Evolutionary conservation across 2,797 vertebrate species (phyloP), one percentile per base, ranked within the genome.

Genomic region (Erithacus rubecula): DNA sequence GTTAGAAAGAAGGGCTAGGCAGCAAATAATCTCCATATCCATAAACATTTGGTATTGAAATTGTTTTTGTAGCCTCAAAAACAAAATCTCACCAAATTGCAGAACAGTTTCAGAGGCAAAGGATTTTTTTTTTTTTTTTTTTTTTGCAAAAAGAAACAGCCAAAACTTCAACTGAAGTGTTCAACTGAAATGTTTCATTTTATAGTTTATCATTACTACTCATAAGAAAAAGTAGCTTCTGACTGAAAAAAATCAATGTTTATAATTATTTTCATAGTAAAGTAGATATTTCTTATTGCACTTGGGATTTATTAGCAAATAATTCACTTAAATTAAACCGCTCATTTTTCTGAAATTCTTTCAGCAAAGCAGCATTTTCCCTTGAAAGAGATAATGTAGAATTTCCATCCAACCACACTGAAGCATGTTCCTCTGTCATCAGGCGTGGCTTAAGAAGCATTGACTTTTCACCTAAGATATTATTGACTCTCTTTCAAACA

Each of bases 341-440:
- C 27, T 92, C 20, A 27, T 85, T 93, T 89, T 89, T 83, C 58
- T 64, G 36, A 69, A 83, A 65, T 88, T 88, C 55, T 86, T 88
- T 78, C 32, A 72, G 47, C n/a, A 65, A 90, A 91, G 89, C 36
- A 83, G n/a, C 16, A 65, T 80, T 92, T 92, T 77, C 29, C 29
- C 46, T 44, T 67, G 21, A 89, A 93, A 62, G 14, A 77, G 8
- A 59, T 59, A 74, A 72, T 63, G 52, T 83, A 74, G 51, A 91
- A 62, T 86, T 88, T 53, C 52, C 36, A 22, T 34, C 32, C 67
- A 79, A 20, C n/a, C 34, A 77, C 41, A 43, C 3, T 32, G n/a
- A 72, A 75, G 15, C 83, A 70, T 64, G 24, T 56, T 44, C 14
- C 39, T 75, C 62, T 83, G 7, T 80, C 46, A 85, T 78, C 58